Evolutionary conservation across 2,888 invertebrate species (phyloP).

Genomic region (Agriopis aurantiaria): DNA sequence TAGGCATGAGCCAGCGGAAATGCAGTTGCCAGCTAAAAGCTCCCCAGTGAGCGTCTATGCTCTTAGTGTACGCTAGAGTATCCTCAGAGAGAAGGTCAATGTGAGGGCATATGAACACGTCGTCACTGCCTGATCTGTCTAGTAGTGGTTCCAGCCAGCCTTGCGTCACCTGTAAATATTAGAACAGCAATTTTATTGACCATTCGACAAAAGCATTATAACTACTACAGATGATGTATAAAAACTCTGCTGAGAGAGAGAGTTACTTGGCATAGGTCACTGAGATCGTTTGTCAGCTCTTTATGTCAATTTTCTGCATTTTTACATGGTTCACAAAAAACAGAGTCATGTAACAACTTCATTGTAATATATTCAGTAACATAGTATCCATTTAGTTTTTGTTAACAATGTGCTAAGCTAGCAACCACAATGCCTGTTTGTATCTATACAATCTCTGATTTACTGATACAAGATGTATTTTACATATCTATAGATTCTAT

Average conservation of each 20-base stretch:
- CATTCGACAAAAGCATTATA: background rate
- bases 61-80: conserved; percentile 97
- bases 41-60: conserved; percentile 98
- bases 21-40: conserved; percentile 99
- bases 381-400: background rate
- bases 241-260: too few relatives aligned
- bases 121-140: conserved; percentile 82
- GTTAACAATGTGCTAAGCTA: background rate
- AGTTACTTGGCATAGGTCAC: too few relatives aligned
- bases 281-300: background rate
- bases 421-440: conserved; percentile 1
- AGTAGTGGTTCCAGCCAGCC: conserved; percentile 88
- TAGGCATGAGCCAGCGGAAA: conserved; percentile 94
- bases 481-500: conserved; percentile 11
- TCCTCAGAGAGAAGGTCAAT: conserved; percentile 95
- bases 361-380: background rate
- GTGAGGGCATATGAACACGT: conserved; percentile 81
- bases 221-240: background rate
- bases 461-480: conserved; percentile 8
- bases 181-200: background rate
- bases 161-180: conserved; percentile 75
- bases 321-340: background rate
- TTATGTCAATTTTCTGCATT: background rate
- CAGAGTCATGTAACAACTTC: background rate
- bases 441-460: conserved; percentile 7